Evolutionary conservation across 2,888 invertebrate species (phyloP).

Genomic region (Apodemia mormo): DNA sequence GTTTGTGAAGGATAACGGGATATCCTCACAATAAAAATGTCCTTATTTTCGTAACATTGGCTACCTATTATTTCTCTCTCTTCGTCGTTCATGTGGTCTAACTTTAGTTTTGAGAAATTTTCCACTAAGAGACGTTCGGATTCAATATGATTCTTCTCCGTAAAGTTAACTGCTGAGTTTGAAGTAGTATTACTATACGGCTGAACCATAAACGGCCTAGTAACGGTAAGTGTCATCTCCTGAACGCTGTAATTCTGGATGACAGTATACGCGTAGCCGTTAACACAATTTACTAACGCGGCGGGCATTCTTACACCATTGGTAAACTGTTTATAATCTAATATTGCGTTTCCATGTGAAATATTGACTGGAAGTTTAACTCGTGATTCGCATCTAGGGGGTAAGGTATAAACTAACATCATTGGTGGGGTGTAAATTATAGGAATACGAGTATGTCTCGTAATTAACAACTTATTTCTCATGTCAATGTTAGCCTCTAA

Average conservation of each 20-base stretch:
- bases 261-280: background rate
- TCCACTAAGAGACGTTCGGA: constrained; percentile 15
- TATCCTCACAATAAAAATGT: constrained; percentile 44
- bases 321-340: background rate
- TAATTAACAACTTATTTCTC: constrained; percentile 26
- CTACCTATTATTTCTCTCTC: constrained; percentile 37
- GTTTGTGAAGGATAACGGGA: constrained; percentile 41
- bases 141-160: background rate
- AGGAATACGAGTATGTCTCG: constrained; percentile 26
- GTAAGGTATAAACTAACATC: constrained; percentile 1
- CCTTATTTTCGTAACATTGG: constrained; percentile 40
- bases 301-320: background rate
- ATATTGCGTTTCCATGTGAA: background rate
- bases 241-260: background rate
- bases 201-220: background rate
- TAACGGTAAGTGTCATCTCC: background rate
- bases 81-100: constrained; percentile 42
- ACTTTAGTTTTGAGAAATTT: constrained; percentile 28
- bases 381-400: background rate
- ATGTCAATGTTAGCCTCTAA: constrained; percentile 32
- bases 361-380: constrained; percentile 1
- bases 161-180: background rate
- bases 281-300: background rate
- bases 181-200: background rate
- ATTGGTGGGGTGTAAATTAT: constrained; percentile 28